phyloP scores from a whole-genome alignment of 2,113 vertebrate genomes.

The Symphodus melops region DNA sequence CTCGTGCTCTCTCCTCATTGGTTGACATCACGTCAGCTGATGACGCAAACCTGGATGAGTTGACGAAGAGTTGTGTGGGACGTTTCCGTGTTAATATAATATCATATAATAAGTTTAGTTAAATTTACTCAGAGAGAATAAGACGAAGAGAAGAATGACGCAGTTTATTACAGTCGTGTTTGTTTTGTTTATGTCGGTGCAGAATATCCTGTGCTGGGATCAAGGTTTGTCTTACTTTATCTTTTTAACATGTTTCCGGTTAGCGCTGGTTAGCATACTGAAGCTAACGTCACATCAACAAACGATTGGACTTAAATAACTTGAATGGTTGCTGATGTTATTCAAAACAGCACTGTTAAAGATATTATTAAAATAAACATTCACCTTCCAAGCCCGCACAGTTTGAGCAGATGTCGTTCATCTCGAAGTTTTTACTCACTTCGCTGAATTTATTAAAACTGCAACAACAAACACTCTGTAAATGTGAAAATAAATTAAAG shows the following conservation, averaged over 20 bases:
- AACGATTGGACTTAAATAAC: too few species aligned
- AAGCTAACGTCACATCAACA: not conserved
- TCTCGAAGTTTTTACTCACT: too few species aligned
- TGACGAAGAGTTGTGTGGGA: too few species aligned
- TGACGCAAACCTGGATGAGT: conserved; percentile 19
- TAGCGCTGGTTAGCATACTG: not conserved
- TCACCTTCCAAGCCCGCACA: too few species aligned
- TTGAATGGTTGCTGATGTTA: too few species aligned
- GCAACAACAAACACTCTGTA: too few species aligned
- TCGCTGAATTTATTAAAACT: too few species aligned
- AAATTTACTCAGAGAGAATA: not conserved
- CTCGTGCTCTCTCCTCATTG: conserved; percentile 19
- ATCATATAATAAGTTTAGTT: not conserved
- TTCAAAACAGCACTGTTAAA: too few species aligned
- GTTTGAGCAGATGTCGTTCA: too few species aligned
- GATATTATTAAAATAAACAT: too few species aligned
- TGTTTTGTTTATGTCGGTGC: not conserved
- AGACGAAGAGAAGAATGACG: not conserved
- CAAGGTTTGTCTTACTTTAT: conserved; percentile 39
- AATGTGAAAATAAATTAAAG: too few species aligned
- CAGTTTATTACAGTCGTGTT: not conserved
- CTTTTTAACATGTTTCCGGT: too few species aligned
- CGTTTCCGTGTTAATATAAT: not conserved
- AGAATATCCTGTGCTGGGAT: conserved; percentile 30
- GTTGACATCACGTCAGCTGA: not conserved